Percentiles rank a stretch among this genome's conserved stretches.
Conservation (phyloP, 2,113 vertebrate genomes). For the Potamarius usumacintae region DNA sequence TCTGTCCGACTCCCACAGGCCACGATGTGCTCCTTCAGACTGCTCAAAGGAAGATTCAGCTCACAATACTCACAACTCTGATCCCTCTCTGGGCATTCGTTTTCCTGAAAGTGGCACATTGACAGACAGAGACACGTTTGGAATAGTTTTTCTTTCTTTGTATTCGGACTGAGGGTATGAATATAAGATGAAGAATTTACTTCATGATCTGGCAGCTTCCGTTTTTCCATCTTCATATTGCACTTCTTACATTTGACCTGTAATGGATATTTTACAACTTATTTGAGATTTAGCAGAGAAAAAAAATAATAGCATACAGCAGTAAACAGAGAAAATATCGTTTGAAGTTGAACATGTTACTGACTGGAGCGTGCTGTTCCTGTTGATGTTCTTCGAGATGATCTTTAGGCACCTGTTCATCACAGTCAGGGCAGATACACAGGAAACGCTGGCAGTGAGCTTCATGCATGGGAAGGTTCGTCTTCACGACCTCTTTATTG, state of each 20-base stretch:
- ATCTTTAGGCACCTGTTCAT: constrained; percentile 63
- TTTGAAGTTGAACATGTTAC: not conserved
- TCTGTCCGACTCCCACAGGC: constrained; percentile 72
- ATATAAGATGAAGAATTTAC: constrained; percentile 42
- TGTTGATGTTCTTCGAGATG: constrained; percentile 68
- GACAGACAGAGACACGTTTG: not conserved
- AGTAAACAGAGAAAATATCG: not conserved
- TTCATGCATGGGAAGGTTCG: constrained; percentile 76
- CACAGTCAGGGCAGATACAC: constrained; percentile 71
- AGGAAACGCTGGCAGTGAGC: constrained; percentile 77
- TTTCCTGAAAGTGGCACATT: constrained; percentile 59
- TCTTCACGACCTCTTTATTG: constrained; percentile 70
- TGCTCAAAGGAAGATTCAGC: constrained; percentile 63
- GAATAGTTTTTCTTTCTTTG: not conserved
- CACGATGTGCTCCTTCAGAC: constrained; percentile 65
- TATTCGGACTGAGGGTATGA: not conserved
- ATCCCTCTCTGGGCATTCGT: constrained; percentile 64
- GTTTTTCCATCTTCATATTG: constrained; percentile 61
- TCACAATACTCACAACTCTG: constrained; percentile 74
- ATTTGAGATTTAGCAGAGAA: not conserved
- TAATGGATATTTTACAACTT: not conserved
- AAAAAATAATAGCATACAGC: not conserved
- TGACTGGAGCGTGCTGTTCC: constrained; percentile 73
- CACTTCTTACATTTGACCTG: constrained; percentile 71
- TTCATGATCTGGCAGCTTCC: constrained; percentile 66